These are phyloP conservation scores for Drosophila ogumai DNA, from an alignment of 1,140 invertebrate species.

Conservation along the genomic window DNA sequence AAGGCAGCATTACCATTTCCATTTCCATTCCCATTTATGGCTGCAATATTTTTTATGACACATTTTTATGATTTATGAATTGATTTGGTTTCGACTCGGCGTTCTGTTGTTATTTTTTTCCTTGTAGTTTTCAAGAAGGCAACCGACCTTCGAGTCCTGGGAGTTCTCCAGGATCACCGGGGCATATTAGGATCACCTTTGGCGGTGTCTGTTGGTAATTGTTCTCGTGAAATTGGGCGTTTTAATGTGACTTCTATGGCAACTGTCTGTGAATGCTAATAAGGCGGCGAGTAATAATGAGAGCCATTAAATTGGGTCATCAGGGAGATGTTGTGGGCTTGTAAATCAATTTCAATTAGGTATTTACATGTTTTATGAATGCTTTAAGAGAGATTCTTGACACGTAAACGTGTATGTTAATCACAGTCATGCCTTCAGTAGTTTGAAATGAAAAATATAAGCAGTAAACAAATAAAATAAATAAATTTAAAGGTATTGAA, in stretches of 20 bases:
- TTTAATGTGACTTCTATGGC: slow-evolving; percentile 47
- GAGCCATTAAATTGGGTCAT: slow-evolving; percentile 19
- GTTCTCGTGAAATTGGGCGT: slow-evolving; percentile 55
- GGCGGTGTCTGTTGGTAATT: slow-evolving; percentile 34
- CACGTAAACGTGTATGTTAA: background rate
- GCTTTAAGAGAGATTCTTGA: background rate
- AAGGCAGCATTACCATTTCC: slow-evolving; percentile 53
- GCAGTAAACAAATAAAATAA: too few relatives aligned
- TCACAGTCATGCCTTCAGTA: background rate
- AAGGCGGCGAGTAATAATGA: slow-evolving; percentile 9
- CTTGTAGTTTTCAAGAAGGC: slow-evolving; percentile 22
- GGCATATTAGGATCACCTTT: slow-evolving; percentile 44
- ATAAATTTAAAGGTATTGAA: background rate
- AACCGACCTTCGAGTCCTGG: slow-evolving; percentile 56
- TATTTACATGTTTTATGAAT: background rate
- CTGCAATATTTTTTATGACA: slow-evolving; percentile 74
- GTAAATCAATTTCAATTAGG: background rate
- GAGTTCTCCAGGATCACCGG: slow-evolving; percentile 43
- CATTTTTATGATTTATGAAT: slow-evolving; percentile 84
- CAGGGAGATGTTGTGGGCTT: background rate
- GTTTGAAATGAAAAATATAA: too few relatives aligned
- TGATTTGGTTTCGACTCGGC: slow-evolving; percentile 68
- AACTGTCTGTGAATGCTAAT: slow-evolving; percentile 36
- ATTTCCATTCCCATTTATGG: slow-evolving; percentile 60
- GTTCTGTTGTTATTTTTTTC: slow-evolving; percentile 32